Conservation (phyloP, 2,888 invertebrate genomes). For the Ennomos quercinarius region DNA sequence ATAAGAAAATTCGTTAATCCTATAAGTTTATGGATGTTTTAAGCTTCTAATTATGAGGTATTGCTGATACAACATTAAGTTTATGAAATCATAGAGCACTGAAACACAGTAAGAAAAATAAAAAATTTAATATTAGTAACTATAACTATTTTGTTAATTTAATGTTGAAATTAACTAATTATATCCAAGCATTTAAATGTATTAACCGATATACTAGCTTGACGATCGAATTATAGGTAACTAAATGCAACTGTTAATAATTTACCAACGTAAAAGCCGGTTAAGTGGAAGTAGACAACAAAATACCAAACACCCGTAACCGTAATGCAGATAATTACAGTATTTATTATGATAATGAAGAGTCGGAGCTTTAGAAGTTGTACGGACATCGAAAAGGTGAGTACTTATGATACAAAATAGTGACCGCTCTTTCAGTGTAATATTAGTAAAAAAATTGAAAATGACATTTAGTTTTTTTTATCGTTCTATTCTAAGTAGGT, state of each 20-base stretch:
- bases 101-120: too few species aligned
- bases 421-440: constrained; percentile 4
- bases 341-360: constrained; percentile 57
- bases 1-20: too few species aligned
- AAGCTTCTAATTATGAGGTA: background rate
- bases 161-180: too few species aligned
- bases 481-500: constrained; percentile 13
- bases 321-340: constrained; percentile 53
- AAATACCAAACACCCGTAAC: constrained; percentile 49
- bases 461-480: constrained; percentile 27
- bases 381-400: constrained; percentile 8
- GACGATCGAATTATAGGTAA: constrained; percentile 26
- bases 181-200: too few species aligned
- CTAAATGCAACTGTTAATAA: constrained; percentile 33
- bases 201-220: constrained; percentile 8
- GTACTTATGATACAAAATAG: constrained; percentile 10
- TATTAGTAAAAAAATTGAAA: constrained; percentile 12
- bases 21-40: constrained; percentile 15
- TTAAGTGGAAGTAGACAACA: constrained; percentile 48
- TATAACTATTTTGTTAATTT: too few species aligned
- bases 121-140: too few species aligned
- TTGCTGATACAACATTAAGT: too few species aligned
- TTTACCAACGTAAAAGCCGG: constrained; percentile 40
- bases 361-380: constrained; percentile 43
- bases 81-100: too few species aligned